phyloP scores from a whole-genome alignment of 2,113 vertebrate species.

The Phrynosoma platyrhinos region DNA sequence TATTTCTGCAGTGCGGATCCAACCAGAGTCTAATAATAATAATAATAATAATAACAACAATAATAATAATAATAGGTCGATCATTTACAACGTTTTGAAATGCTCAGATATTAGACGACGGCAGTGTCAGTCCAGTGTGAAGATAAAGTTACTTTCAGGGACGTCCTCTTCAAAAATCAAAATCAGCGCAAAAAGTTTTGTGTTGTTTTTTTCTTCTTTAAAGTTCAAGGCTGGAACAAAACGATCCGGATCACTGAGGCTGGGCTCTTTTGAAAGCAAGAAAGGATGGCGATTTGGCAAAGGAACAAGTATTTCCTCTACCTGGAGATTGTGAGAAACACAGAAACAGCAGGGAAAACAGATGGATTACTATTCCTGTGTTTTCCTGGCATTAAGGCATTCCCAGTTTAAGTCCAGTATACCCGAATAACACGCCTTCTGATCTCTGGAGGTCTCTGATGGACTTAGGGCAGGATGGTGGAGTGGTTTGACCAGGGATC shows the following conservation, averaged over 20 bases:
- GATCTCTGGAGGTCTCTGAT: fast-evolving
- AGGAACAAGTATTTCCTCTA: not conserved
- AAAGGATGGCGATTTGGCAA: not conserved
- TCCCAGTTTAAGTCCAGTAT: not conserved
- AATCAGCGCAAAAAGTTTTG: too few relatives aligned
- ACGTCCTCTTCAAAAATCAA: not conserved
- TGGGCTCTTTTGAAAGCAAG: not conserved
- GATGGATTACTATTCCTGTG: too few relatives aligned
- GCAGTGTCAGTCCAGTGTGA: not conserved
- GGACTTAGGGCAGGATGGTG: too few relatives aligned
- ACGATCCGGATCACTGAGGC: too few relatives aligned
- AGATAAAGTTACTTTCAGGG: not conserved
- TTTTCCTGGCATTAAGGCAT: not conserved
- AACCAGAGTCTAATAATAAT: too few relatives aligned
- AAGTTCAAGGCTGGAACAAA: not conserved
- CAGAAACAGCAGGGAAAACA: not conserved
- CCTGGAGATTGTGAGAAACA: too few relatives aligned
- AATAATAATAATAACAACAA: too few relatives aligned
- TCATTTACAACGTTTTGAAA: not conserved
- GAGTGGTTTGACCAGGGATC: too few relatives aligned
- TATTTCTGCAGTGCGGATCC: too few relatives aligned
- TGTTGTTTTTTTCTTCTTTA: not conserved
- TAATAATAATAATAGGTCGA: not conserved
- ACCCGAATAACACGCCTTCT: too few relatives aligned
- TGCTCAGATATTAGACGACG: not conserved